These are phyloP conservation scores for Himalopsyche kuldschensis DNA, from an alignment of 2,888 invertebrate genomes.

Conservation along the genomic window DNA sequence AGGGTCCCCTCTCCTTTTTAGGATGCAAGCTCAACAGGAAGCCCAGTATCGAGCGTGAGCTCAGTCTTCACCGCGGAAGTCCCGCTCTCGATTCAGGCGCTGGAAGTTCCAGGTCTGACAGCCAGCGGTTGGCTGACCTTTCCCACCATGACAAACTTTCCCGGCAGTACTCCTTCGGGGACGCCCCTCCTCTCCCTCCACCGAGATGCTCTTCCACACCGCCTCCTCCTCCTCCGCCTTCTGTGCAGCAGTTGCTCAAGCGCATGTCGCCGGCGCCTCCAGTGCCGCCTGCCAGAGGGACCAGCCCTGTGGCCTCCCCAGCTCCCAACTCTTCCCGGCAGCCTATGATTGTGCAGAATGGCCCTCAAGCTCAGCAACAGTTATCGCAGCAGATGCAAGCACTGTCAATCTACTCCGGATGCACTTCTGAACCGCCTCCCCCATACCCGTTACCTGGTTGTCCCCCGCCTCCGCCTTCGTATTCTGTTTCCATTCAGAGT, in stretches of 20 bases:
- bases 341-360: slow-evolving; percentile 82
- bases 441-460: slow-evolving; percentile 67
- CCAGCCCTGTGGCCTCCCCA: slow-evolving; percentile 69
- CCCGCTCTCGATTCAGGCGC: slow-evolving; percentile 87
- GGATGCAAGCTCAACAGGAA: slow-evolving; percentile 80
- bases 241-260: slow-evolving; percentile 60
- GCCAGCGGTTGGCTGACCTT: slow-evolving; percentile 71
- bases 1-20: slow-evolving; percentile 61
- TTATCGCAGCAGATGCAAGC: slow-evolving; percentile 87
- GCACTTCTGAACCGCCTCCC: slow-evolving; percentile 68
- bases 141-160: slow-evolving; percentile 66
- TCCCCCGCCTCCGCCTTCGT: slow-evolving; percentile 80
- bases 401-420: slow-evolving; percentile 69
- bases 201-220: slow-evolving; percentile 72
- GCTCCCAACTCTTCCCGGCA: slow-evolving; percentile 54
- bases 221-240: slow-evolving; percentile 68
- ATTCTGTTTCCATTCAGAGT: slow-evolving; percentile 83
- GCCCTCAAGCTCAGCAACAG: slow-evolving; percentile 82
- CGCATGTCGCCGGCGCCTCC: slow-evolving; percentile 68
- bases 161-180: slow-evolving; percentile 68
- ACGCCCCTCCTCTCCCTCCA: slow-evolving; percentile 76
- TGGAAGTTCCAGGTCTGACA: slow-evolving; percentile 86
- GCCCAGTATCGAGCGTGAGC: slow-evolving; percentile 84
- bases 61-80: slow-evolving; percentile 75
- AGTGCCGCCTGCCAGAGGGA: slow-evolving; percentile 67